Evolutionary conservation across 2,113 vertebrate species (phyloP).

Genomic region (Holacanthus passer): DNA sequence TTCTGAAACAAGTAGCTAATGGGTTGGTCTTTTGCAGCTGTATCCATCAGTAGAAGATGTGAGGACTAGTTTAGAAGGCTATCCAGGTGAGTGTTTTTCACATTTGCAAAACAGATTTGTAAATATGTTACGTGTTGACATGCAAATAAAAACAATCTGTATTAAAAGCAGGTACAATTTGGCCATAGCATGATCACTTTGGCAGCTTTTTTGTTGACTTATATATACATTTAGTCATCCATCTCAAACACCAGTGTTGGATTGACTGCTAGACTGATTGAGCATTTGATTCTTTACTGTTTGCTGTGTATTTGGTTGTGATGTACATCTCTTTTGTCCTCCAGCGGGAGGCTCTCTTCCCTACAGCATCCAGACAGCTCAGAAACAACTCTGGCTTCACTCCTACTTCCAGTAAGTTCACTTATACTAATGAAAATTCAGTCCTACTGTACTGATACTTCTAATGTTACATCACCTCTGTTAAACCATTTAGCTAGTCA

Average conservation of each 20-base stretch:
- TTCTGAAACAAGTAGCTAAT: background rate
- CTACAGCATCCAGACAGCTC: slow-evolving; percentile 95
- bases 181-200: background rate
- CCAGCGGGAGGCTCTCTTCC: slow-evolving; percentile 96
- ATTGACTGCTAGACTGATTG: background rate
- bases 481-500: background rate
- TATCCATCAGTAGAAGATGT: slow-evolving; percentile 97
- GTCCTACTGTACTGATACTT: background rate
- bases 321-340: slow-evolving; percentile 1
- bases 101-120: background rate
- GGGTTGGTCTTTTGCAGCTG: slow-evolving; percentile 81
- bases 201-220: background rate
- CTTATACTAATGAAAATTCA: background rate
- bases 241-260: background rate
- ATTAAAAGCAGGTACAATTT: background rate
- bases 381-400: slow-evolving; percentile 96
- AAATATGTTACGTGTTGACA: background rate
- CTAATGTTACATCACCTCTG: background rate
- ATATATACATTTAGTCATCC: background rate
- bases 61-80: slow-evolving; percentile 96
- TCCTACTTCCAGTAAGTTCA: slow-evolving; percentile 96
- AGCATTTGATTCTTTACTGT: background rate
- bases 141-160: background rate
- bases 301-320: background rate
- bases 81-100: slow-evolving; percentile 89